Evolutionary conservation across 64 coral and sea anemone genomes (phyloP).

Genomic region (Acropora yongei): DNA sequence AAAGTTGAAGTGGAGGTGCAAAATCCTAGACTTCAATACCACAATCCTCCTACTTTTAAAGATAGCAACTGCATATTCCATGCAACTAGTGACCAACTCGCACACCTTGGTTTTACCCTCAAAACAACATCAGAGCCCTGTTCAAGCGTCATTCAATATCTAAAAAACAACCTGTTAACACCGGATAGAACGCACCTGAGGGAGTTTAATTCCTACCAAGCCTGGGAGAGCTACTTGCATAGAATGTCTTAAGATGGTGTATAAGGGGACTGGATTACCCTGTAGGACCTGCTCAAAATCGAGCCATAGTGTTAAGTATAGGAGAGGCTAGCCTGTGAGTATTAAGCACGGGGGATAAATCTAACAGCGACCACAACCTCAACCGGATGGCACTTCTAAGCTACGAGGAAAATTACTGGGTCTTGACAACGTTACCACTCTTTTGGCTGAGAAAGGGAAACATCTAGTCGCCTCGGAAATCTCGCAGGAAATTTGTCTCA

Average conservation of each 20-base stretch:
- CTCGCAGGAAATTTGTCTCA: constrained; percentile 13
- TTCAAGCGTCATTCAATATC: constrained; percentile 3
- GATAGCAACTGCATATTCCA: constrained; percentile 52
- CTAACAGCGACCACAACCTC: background rate
- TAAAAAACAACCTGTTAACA: too few species aligned
- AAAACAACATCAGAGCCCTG: background rate
- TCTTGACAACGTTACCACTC: constrained; percentile 4
- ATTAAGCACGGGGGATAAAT: background rate
- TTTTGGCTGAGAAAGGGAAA: background rate
- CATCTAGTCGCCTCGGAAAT: background rate
- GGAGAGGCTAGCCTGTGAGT: background rate
- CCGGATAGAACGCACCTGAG: too few species aligned
- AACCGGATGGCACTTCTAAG: background rate
- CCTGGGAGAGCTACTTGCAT: constrained; percentile 29
- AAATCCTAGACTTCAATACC: constrained; percentile 30
- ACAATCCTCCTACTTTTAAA: constrained; percentile 28
- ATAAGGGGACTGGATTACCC: constrained; percentile 38
- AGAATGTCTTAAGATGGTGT: constrained; percentile 15
- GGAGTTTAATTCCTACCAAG: background rate
- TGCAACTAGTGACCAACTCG: constrained; percentile 57
- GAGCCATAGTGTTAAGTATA: background rate
- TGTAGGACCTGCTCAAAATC: constrained; percentile 25
- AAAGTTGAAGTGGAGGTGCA: constrained; percentile 27
- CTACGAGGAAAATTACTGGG: background rate
- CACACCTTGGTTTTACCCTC: background rate